A percentile compares a stretch with the other conserved stretches of the same genome.
phyloP scores from a whole-genome alignment of 2,888 invertebrate genomes.

The Helicoverpa assulta region DNA sequence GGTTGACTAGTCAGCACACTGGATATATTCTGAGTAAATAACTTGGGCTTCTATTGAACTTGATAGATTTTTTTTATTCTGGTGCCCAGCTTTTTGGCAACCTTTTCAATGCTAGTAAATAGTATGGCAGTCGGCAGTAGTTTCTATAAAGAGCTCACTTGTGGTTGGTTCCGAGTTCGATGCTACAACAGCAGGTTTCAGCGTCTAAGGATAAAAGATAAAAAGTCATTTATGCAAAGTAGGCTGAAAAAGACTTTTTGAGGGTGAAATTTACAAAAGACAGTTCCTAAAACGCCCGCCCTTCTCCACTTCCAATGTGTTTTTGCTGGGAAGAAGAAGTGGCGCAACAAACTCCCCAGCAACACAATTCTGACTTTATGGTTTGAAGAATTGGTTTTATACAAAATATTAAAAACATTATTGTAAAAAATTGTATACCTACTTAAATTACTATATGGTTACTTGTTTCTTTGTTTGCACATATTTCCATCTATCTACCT shows the following conservation, averaged over 20 bases:
- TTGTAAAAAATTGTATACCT: too few relatives aligned
- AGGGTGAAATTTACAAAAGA: too few relatives aligned
- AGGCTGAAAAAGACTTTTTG: too few relatives aligned
- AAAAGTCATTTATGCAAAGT: too few relatives aligned
- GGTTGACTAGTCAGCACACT: slow-evolving; percentile 79
- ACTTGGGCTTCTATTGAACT: slow-evolving; percentile 86
- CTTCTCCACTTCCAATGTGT: too few relatives aligned
- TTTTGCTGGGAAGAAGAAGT: too few relatives aligned
- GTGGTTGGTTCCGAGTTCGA: slow-evolving; percentile 71
- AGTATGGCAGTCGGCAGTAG: slow-evolving; percentile 80
- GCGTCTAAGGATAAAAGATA: slow-evolving; percentile 64
- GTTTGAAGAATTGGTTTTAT: too few relatives aligned
- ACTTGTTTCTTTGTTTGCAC: slow-evolving; percentile 70
- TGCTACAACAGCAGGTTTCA: slow-evolving; percentile 62
- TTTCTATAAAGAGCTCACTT: slow-evolving; percentile 71
- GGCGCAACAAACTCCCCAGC: too few relatives aligned
- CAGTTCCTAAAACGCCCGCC: too few relatives aligned
- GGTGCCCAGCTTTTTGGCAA: slow-evolving; percentile 77
- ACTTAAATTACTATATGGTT: slow-evolving; percentile 63
- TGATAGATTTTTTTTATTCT: slow-evolving; percentile 75
- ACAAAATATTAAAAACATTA: too few relatives aligned
- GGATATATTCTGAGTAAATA: slow-evolving; percentile 84
- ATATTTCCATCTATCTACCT: slow-evolving; percentile 56
- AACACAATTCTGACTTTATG: too few relatives aligned
- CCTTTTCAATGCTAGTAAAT: slow-evolving; percentile 85